These are phyloP conservation scores for Mamestra brassicae DNA, from an alignment of 2,888 invertebrate genomes.

Conservation along the genomic window DNA sequence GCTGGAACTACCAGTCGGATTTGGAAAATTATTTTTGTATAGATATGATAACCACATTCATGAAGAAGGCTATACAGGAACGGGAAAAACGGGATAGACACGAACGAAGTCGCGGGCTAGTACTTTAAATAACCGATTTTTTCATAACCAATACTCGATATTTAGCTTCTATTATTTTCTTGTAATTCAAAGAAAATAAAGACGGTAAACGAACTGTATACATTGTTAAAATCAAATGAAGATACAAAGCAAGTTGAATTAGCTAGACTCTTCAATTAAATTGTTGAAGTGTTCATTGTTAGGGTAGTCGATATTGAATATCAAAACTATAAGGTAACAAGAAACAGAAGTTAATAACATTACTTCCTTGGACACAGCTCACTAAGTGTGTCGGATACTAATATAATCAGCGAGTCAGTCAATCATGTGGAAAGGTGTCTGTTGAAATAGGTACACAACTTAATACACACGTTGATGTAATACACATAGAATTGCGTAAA, in stretches of 20 bases:
- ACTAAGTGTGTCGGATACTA: slow-evolving; percentile 14
- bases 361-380: slow-evolving; percentile 7
- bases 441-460: not conserved
- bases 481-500: not conserved
- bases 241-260: not conserved
- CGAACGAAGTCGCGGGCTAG: too few species aligned
- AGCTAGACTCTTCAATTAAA: not conserved
- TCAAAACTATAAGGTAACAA: slow-evolving; percentile 15
- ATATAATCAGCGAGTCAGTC: slow-evolving; percentile 25
- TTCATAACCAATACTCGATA: too few species aligned
- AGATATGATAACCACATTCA: too few species aligned
- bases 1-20: too few species aligned
- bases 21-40: too few species aligned
- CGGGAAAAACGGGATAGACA: too few species aligned
- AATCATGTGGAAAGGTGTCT: slow-evolving; percentile 27
- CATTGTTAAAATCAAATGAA: too few species aligned
- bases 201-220: too few species aligned
- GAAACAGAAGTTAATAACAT: slow-evolving; percentile 8
- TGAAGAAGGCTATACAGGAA: too few species aligned
- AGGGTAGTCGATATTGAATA: not conserved
- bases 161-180: too few species aligned
- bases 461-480: slow-evolving; percentile 11
- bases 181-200: too few species aligned
- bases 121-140: too few species aligned
- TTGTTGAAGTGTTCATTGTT: not conserved